A percentile compares a stretch with the other conserved stretches of the same genome.
Conservation (phyloP, 2,113 vertebrate genomes). For the Diphyllodes magnificus region DNA sequence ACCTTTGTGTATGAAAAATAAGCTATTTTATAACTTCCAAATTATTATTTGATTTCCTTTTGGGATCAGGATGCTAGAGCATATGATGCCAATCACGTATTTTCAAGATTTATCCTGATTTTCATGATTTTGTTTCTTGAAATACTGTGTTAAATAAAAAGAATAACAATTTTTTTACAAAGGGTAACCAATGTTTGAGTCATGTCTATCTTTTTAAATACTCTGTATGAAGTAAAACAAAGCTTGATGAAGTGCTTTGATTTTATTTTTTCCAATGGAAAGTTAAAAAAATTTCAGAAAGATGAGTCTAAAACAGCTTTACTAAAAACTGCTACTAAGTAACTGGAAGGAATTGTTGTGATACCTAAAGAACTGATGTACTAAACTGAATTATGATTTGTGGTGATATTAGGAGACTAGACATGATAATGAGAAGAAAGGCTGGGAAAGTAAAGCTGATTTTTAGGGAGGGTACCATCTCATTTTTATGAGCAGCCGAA, state of each 20-base stretch:
- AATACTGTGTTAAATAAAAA: not conserved
- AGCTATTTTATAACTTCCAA: not conserved
- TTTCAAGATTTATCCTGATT: not conserved
- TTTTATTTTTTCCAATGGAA: not conserved
- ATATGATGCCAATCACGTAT: rapidly evolving
- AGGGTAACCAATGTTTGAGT: not conserved
- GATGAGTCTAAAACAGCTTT: not conserved
- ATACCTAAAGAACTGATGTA: not conserved
- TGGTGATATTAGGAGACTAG: not conserved
- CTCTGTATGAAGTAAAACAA: not conserved
- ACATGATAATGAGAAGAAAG: not conserved
- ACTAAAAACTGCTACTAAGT: not conserved
- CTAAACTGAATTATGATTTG: not conserved
- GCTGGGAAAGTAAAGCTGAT: not conserved
- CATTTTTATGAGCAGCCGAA: not conserved
- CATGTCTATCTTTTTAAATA: not conserved
- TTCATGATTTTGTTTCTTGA: not conserved
- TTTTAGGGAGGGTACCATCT: not conserved
- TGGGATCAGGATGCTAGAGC: not conserved
- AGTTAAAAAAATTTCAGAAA: not conserved
- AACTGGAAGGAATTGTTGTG: not conserved
- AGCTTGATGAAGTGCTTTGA: not conserved
- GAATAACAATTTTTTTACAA: not conserved
- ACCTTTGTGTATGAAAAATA: not conserved
- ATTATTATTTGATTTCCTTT: not conserved